Evolutionary conservation across 2,888 invertebrate species (phyloP), one percentile per base, ranked within the genome.

Genomic region (Heliconius charithonia): DNA sequence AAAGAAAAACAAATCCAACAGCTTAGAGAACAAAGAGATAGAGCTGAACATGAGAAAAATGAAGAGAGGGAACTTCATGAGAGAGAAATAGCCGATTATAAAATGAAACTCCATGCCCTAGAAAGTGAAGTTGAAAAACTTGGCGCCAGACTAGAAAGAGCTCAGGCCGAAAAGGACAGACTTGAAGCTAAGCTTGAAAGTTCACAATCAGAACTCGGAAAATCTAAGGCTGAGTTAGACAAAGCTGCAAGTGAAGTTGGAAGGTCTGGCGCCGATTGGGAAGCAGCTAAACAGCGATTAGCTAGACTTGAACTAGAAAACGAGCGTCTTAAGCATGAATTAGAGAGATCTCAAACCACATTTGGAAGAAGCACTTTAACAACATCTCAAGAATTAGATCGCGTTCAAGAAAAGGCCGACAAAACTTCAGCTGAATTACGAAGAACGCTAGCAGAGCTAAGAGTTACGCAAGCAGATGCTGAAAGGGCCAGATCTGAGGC

Each of bases 1-100:
- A 99, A 99, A 94, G 99, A 99, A 88, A 98, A 98, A 90, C 99
- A 99, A 95, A 99, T 99, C 95, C 97, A 97, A 84, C 99, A 98
- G 90, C 94, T 99, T 82, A 95, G 98, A 84, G 99, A 99, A 88
- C 99, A 99, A 90, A 96, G 99, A 88, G 99, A 99, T 88, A 96
- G 99, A 85, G 98, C 98, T 66, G 99, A 99, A 92, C 97, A 98
- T 85, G 99, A 99, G 87, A 98, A 99, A 89, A 97, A 98, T 85
- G 99, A 99, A 92, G 99, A 99, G 91, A 96, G 99, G 82, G 99
- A 99, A 87, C 95, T 98, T 27, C 98, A 98, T 89, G 98, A 98
- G 90, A 96, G 98, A 85, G 98, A 98, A 91, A 96, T 98, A 86
- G 98, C 98, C 76, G 99, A 99, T 90, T 98, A 98, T 89, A 98